These are phyloP conservation scores for Ceyx margarethae DNA, from an alignment of 2,113 vertebrate species.

Conservation along the genomic window DNA sequence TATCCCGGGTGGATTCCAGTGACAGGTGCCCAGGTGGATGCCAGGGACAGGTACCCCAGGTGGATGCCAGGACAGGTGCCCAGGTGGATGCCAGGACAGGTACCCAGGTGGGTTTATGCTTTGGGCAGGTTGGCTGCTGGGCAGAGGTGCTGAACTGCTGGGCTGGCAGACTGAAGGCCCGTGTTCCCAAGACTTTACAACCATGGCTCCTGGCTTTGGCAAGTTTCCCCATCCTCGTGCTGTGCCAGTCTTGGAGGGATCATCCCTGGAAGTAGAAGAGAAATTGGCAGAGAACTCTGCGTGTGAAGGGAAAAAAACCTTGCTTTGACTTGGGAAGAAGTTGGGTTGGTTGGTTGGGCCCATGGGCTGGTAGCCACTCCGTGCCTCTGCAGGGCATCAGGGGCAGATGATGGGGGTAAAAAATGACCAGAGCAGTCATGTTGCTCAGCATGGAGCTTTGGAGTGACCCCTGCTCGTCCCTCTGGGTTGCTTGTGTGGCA, in stretches of 20 bases:
- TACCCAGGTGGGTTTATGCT: rapidly evolving
- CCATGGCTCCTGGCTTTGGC: background rate
- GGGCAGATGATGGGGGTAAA: background rate
- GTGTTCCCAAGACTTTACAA: background rate
- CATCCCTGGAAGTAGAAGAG: background rate
- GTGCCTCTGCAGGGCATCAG: background rate
- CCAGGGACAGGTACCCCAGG: too few relatives aligned
- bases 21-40: too few relatives aligned
- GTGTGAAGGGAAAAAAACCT: background rate
- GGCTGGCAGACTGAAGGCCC: background rate
- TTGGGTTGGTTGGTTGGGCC: background rate
- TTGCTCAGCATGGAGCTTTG: background rate
- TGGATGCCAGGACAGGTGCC: background rate
- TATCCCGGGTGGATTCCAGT: too few relatives aligned
- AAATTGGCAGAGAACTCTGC: background rate
- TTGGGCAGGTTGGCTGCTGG: background rate
- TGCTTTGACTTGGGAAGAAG: background rate
- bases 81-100: background rate
- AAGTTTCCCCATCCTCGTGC: background rate
- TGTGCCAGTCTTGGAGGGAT: background rate
- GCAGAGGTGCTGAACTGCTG: conserved; percentile 38
- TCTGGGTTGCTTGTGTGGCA: background rate
- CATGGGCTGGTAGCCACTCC: background rate
- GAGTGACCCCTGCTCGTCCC: background rate
- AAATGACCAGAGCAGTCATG: background rate